phyloP scores from a whole-genome alignment of 2,888 invertebrate species.

The Perithous albicinctus region DNA sequence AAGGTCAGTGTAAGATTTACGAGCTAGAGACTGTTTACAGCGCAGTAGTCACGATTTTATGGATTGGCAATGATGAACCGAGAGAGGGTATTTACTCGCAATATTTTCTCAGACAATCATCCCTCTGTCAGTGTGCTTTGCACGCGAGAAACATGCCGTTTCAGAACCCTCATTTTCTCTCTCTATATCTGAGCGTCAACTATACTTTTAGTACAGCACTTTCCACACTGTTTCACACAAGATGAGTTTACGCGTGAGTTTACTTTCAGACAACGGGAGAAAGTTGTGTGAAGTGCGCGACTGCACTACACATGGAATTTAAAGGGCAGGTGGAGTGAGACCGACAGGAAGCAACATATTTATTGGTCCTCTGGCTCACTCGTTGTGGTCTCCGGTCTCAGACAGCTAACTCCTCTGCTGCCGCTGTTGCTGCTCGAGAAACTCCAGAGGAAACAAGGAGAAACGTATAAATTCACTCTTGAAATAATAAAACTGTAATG shows the following conservation, averaged over 20 bases:
- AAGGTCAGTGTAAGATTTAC: constrained; percentile 48
- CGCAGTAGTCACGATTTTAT: constrained; percentile 54
- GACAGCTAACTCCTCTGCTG: background rate
- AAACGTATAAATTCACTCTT: constrained; percentile 45
- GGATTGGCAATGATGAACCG: constrained; percentile 59
- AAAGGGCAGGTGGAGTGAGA: constrained; percentile 58
- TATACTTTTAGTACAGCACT: background rate
- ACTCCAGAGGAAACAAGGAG: constrained; percentile 20
- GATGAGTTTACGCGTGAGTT: background rate
- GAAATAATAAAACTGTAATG: constrained; percentile 55
- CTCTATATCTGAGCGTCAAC: background rate
- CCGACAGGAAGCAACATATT: constrained; percentile 57
- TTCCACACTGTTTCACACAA: constrained; percentile 4
- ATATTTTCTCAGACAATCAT: constrained; percentile 67
- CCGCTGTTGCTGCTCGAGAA: constrained; percentile 13
- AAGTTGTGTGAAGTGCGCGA: constrained; percentile 11
- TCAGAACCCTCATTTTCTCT: background rate
- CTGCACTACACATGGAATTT: constrained; percentile 18
- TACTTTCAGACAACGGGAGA: background rate
- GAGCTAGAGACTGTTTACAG: constrained; percentile 25
- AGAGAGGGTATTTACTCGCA: constrained; percentile 52
- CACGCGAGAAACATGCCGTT: constrained; percentile 28
- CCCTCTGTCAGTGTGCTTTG: constrained; percentile 18
- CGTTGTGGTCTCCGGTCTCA: constrained; percentile 28
- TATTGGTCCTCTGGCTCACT: constrained; percentile 56